Base-by-base conservation (phyloP, 2,888 invertebrate genomes). In the Panopea generosa region DNA sequence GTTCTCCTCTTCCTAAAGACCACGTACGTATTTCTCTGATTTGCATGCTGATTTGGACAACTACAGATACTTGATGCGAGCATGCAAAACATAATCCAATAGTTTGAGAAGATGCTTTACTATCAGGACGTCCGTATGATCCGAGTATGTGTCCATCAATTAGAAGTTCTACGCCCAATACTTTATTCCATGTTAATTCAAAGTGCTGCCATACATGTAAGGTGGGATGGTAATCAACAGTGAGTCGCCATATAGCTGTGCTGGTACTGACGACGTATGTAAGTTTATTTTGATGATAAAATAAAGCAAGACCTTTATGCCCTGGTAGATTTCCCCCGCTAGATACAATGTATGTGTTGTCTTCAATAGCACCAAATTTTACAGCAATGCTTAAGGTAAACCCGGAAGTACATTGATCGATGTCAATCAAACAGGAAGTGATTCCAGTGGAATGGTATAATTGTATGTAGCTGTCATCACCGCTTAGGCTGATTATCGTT, bases 101-200 rank as follows among this genome's bases (percentile, higher is more conserved):
- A 4, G 65, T 61, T 20, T 61, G 11, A 2, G 72, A 57, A 4
- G 74, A 75, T 2, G 71, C 47, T 20, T 18, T 40, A 9, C 67
- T 49, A 0, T 27, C 45, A 7, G 86, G 74, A n/a, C 72, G 61
- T 7, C 77, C 73, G 7, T 66, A 69, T 6, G 80, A 76, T 11
- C 84, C 86, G 9, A 85, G 70, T 0, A 84, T 29, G 38, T 75
- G 60, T 14, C 82, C 81, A 56, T 86, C 76, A 9, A 83, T 70
- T 0, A 78, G 52, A 7, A 87, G 59, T 43, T 80, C 80, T 18
- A 81, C 52, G 7, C 87, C 87, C 2, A 84, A 68, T 26, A 73
- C 63, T 24, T 70, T 63, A 40, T 80, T 84, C 86, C 86, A 87
- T 7, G 87, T 84, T 7, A 87, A 61, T 50, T 84, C 84, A 18